A percentile compares a stretch with the other conserved stretches of the same genome.
phyloP scores from a whole-genome alignment of 35 echinoderm and acorn worm species.

The Apostichopus parvimensis region DNA sequence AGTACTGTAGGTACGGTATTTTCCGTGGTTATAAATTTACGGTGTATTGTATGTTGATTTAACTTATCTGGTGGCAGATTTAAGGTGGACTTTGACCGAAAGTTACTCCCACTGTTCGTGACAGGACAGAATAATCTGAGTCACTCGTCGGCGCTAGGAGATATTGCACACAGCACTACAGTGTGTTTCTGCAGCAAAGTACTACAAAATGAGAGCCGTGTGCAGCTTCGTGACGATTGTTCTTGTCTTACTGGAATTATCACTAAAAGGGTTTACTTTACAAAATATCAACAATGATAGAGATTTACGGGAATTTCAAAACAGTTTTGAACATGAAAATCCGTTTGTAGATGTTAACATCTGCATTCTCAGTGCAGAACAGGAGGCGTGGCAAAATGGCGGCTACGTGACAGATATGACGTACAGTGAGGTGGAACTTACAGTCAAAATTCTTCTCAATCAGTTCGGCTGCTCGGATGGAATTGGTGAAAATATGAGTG shows the following conservation, averaged over 20 bases:
- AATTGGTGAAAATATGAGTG: too few species aligned
- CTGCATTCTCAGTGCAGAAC: not conserved
- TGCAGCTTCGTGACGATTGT: not conserved
- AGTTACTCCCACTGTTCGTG: too few species aligned
- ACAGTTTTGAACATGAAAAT: not conserved
- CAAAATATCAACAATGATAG: not conserved
- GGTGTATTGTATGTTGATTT: too few species aligned
- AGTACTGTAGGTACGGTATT: too few species aligned
- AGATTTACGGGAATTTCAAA: not conserved
- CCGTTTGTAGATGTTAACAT: conserved; percentile 4
- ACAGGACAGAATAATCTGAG: too few species aligned
- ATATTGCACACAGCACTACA: conserved; percentile 31
- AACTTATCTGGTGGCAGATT: too few species aligned
- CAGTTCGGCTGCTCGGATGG: not conserved
- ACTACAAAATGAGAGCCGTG: conserved; percentile 14
- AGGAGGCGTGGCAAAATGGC: conserved; percentile 15
- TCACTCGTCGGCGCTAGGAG: too few species aligned
- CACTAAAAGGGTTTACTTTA: too few species aligned
- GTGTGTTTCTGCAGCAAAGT: not conserved
- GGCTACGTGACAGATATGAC: not conserved
- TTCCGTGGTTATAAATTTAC: too few species aligned
- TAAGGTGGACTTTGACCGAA: too few species aligned
- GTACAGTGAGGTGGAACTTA: too few species aligned
- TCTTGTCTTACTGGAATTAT: not conserved
- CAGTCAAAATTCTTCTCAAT: not conserved